Percentiles rank a stretch among this genome's conserved stretches.
Conservation (phyloP, 2,797 vertebrate genomes). For the Agapornis canus region DNA sequence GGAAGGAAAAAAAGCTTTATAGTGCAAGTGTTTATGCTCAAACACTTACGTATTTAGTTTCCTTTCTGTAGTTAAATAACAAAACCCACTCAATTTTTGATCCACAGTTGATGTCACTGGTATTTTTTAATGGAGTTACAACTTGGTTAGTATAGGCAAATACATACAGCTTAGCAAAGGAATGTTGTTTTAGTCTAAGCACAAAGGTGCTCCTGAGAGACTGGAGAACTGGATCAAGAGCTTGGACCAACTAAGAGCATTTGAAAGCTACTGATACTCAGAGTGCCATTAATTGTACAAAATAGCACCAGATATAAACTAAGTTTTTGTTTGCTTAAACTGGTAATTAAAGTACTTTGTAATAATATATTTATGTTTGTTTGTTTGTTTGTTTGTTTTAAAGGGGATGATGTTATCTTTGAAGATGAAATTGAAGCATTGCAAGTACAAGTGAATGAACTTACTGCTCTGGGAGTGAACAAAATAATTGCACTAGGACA, state of each 20-base stretch:
- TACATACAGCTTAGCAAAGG: background rate
- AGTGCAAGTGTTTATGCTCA: background rate
- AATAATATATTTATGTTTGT: background rate
- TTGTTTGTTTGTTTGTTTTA: background rate
- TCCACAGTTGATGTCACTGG: background rate
- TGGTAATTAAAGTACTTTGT: background rate
- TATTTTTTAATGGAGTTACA: background rate
- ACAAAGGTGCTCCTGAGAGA: background rate
- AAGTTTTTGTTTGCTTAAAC: background rate
- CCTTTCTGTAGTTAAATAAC: background rate
- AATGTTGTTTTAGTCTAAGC: background rate
- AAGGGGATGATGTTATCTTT: conserved; percentile 85
- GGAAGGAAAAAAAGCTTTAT: background rate
- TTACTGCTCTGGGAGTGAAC: conserved; percentile 82
- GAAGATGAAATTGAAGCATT: conserved; percentile 86
- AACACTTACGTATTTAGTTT: background rate
- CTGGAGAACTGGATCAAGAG: background rate
- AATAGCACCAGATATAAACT: background rate
- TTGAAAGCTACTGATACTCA: background rate
- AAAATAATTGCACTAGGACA: conserved; percentile 96
- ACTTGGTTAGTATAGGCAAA: background rate
- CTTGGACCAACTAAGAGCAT: background rate
- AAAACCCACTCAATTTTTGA: background rate
- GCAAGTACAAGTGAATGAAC: conserved; percentile 85
- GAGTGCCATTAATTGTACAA: background rate